Evolutionary conservation across 2,113 vertebrate genomes (phyloP), one percentile per base, ranked within the genome.

Genomic region (Pelecanoides urinatrix): DNA sequence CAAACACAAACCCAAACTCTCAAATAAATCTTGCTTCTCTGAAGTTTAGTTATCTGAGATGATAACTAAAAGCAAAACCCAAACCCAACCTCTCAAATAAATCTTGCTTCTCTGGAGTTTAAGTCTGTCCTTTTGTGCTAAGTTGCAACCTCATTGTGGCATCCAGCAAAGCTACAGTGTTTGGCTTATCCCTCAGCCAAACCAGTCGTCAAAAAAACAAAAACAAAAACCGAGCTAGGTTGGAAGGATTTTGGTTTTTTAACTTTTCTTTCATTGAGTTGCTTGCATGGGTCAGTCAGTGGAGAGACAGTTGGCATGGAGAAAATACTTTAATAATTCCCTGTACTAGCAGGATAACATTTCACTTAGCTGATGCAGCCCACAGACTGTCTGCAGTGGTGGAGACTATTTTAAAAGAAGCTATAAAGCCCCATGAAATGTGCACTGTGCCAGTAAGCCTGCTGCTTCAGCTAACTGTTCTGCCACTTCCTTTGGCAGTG

Each of bases 401-500:
- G 77, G 62, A 82, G 84, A 20, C 84, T 72, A 7, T 90, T 91
- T 79, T 85, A 75, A 83, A 95, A 92, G 81, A 56, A 94, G 91
- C 91, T 90, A 52, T 55, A 66, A 82, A 94, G 89, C 62, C 86
- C 91, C 84, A 32, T 9, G 80, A 66, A 68, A 40, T 0, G 25
- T 18, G 61, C 47, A 4, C 20, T 2, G 88, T 94, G 95, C 95
- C 97, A 96, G 95, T 4, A 10, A 82, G 88, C 87, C 91, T 55
- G 91, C 95, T 94, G 94, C 95, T 91, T 44, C 86, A 86, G 94
- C 94, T 82, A 87, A 79, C 32, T 8, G 90, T 45, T 73, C 92
- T 88, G 89, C 89, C 94, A 83, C 96, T 90, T 95, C 94, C 95
- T 70, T 30, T 79, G 86, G 84, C 91, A 95, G 17, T 4, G 38